These are phyloP conservation scores for Pseudochaenichthys georgianus DNA, from an alignment of 2,797 vertebrate genomes.

Conservation along the genomic window DNA sequence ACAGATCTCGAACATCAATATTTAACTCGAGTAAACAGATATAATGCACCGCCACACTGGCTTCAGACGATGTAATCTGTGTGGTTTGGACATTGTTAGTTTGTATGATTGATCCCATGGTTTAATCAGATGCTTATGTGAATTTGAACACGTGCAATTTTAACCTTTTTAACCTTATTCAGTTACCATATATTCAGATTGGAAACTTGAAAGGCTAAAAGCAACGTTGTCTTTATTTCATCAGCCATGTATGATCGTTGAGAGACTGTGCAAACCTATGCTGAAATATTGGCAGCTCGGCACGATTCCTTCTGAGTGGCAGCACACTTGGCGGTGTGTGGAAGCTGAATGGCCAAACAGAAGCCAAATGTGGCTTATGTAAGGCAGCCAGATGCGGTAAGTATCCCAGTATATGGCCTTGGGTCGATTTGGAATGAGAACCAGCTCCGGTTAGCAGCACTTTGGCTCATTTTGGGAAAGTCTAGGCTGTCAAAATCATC, in stretches of 20 bases:
- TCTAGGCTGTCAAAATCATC: neutral
- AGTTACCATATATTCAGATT: neutral
- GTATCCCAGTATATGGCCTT: constrained; percentile 16
- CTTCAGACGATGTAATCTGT: constrained; percentile 23
- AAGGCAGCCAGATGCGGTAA: constrained; percentile 42
- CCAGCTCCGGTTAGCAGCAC: constrained; percentile 23
- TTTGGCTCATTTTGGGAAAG: constrained; percentile 6
- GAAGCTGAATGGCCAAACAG: constrained; percentile 29
- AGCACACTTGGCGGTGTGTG: constrained; percentile 32
- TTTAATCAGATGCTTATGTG: neutral
- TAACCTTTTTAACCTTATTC: neutral
- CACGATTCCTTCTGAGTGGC: constrained; percentile 30
- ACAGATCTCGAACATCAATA: constrained; percentile 77
- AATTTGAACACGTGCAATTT: neutral
- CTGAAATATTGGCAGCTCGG: constrained; percentile 8
- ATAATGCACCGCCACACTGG: constrained; percentile 30
- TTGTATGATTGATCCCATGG: too few relatives aligned
- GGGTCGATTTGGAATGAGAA: constrained; percentile 27
- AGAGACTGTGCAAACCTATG: neutral
- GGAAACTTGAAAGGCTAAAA: constrained; percentile 10
- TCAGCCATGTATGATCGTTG: neutral
- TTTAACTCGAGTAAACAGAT: constrained; percentile 79
- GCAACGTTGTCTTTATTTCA: neutral
- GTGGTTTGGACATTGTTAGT: neutral
- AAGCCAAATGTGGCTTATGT: constrained; percentile 18